Evolutionary conservation across 2,888 invertebrate genomes (phyloP), one percentile per base, ranked within the genome.

Genomic region (Pemphredon lugubris): DNA sequence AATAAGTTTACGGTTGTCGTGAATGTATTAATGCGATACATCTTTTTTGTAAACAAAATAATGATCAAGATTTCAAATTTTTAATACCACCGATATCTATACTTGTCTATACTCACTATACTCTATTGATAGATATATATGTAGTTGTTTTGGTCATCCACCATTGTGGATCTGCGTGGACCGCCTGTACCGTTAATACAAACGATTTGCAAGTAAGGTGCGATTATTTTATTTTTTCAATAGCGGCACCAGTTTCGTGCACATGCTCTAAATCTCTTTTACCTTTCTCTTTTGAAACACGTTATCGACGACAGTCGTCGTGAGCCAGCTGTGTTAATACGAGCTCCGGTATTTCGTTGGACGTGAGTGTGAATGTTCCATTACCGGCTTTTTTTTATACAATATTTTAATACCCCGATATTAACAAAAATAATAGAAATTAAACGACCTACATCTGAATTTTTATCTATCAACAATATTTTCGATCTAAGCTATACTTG

Each of bases 281-380:
- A 50, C 64, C 63, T 73, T 73, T 72, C 73, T 72, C 71, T 65
- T 67, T 47, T 48, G 16, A 58, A 42, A 45, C 34, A 51, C 14
- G 13, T 50, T 50, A 55, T 53, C 47, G 30, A 5, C 7, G 32
- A 6, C 20, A 23, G 45, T 39, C 66, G 45, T n/a, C 37, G 44
- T 39, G 47, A n/a, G 1, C 16, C 54, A 70, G 37, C 58, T 73
- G 48, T 45, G 37, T 53, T 58, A 6, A 42, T 16, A 30, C 14
- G 34, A 37, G 67, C 13, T 63, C 66, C 9, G 13, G 9, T 34
- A 40, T 69, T 39, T 51, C 14, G 5, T 3, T 26, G 16, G 7
- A 7, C 6, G 65, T 69, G 11, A 65, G 58, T 54, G 7, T 23
- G 5, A 5, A 30, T 9, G 16, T 1, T 0, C 3, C 2, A n/a